Conservation (phyloP, 1,140 invertebrate genomes). For the Heliconius hermathena region DNA sequence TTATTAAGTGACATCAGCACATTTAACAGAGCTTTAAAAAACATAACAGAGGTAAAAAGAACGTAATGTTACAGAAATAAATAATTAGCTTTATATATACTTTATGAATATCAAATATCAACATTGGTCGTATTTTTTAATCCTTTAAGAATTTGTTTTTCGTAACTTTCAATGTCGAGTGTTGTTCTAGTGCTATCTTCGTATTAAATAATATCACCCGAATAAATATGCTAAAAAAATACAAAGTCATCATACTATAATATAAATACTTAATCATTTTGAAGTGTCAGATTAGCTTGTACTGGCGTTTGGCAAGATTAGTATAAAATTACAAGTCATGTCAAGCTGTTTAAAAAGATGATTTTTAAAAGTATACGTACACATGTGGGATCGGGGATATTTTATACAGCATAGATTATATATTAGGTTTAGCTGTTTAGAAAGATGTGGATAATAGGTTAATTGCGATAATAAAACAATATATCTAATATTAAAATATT, state of each 20-base stretch:
- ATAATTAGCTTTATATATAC: too few relatives aligned
- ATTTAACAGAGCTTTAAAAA: too few relatives aligned
- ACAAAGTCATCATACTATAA: neutral
- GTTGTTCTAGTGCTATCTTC: neutral
- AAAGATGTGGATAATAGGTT: neutral
- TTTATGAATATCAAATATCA: too few relatives aligned
- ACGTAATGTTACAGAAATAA: too few relatives aligned
- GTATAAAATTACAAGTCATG: neutral
- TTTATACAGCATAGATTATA: neutral
- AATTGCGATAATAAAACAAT: neutral
- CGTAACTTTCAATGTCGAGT: neutral
- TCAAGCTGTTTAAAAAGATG: neutral
- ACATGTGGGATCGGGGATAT: neutral
- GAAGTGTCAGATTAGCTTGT: neutral
- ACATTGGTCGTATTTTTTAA: too few relatives aligned
- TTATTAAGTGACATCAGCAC: too few relatives aligned
- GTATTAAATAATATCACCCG: neutral
- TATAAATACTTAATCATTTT: neutral
- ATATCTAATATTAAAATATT: neutral
- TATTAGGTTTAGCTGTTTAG: neutral
- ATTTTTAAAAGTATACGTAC: neutral
- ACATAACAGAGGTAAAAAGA: too few relatives aligned
- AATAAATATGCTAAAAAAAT: neutral
- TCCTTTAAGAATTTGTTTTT: neutral
- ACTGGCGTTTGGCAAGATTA: neutral